Conservation (phyloP, 2,888 invertebrate species). For the Dicranocentrus wangi region DNA sequence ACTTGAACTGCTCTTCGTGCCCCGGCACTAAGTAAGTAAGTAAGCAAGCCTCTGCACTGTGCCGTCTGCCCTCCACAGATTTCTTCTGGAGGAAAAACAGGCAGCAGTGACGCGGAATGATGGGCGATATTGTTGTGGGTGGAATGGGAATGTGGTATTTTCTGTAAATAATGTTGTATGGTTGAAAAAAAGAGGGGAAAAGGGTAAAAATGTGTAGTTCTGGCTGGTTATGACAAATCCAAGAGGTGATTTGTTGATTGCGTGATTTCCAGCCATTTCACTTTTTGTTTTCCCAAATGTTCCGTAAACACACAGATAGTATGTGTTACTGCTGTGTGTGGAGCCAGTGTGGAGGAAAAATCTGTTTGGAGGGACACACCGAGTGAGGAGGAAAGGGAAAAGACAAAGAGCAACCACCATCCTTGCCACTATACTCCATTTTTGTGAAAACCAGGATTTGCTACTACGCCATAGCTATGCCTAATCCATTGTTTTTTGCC, state of each 20-base stretch:
- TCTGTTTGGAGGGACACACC: no score
- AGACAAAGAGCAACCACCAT: no score
- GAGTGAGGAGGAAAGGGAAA: no score
- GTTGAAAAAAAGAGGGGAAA: not conserved
- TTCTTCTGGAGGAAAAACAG: constrained; percentile 5
- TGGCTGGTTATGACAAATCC: constrained; percentile 49
- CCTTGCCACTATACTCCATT: no score
- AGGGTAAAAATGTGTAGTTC: not conserved
- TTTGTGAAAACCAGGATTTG: no score
- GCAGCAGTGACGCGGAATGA: no score
- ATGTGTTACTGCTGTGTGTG: not conserved
- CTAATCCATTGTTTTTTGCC: no score
- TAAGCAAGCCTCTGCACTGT: no score
- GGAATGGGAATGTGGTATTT: constrained; percentile 8
- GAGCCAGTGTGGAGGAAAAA: no score
- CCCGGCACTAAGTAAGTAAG: no score
- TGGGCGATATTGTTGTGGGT: constrained; percentile 31
- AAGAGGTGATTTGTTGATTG: constrained; percentile 70
- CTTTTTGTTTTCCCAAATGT: constrained; percentile 49
- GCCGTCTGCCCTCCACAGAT: not conserved
- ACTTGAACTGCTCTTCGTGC: constrained; percentile 30
- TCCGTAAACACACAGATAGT: not conserved
- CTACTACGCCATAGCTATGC: no score
- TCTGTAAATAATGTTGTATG: constrained; percentile 6
- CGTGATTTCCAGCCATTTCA: constrained; percentile 65